Conservation (phyloP, 30 jellyfish, hydroid and myxozoan species). For the Cassiopea xamachana region DNA sequence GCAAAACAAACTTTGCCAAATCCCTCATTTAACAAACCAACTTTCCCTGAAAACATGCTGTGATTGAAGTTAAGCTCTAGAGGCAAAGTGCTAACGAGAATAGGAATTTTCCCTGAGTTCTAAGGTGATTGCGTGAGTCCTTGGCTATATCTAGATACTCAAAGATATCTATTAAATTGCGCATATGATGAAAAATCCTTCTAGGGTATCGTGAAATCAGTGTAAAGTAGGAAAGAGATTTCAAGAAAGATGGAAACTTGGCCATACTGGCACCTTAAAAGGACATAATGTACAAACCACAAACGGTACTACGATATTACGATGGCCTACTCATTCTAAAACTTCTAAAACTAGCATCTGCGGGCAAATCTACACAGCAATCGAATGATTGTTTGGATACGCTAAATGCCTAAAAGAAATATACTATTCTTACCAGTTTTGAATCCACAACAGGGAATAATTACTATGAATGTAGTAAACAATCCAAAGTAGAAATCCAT, state of each 20-base stretch:
- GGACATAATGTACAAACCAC: too few relatives aligned
- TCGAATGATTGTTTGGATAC: not conserved
- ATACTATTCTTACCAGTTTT: constrained; percentile 11
- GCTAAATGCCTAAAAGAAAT: not conserved
- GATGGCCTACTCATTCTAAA: not conserved
- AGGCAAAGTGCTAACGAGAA: not conserved
- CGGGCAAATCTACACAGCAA: not conserved
- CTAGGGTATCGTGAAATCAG: too few relatives aligned
- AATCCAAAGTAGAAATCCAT: constrained; percentile 17
- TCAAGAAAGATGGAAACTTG: too few relatives aligned
- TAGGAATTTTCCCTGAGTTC: not conserved
- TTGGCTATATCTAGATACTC: too few relatives aligned
- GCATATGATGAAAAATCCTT: too few relatives aligned
- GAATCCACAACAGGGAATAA: constrained; percentile 39
- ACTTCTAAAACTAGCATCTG: not conserved
- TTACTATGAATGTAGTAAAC: not conserved
- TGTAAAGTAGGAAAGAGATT: too few relatives aligned
- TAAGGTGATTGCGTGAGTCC: too few relatives aligned
- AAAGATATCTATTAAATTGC: too few relatives aligned
- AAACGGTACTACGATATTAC: not conserved
- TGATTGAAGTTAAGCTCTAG: not conserved
- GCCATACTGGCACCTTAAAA: too few relatives aligned
- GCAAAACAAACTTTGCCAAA: too few relatives aligned
- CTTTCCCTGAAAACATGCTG: not conserved
- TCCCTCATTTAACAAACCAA: too few relatives aligned